Conservation (phyloP, 2,113 vertebrate species). For the Clarias batrachus region DNA sequence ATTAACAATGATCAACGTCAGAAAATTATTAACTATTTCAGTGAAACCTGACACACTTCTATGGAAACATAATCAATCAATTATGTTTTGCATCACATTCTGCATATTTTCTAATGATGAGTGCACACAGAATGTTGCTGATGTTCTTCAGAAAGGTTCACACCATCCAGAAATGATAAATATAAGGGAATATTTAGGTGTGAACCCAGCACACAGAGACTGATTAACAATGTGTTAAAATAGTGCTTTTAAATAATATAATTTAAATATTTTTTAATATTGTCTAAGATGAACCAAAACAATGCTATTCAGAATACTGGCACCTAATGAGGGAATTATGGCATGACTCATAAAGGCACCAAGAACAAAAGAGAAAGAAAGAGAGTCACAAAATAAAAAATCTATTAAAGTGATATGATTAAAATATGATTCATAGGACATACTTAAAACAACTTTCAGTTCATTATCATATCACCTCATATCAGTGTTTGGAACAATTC, state of each 20-base stretch:
- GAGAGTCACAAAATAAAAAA: background rate
- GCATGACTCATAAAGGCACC: background rate
- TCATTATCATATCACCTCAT: background rate
- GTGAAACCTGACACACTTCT: background rate
- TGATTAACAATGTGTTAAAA: background rate
- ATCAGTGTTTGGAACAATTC: background rate
- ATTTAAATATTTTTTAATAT: background rate
- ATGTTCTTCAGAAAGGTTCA: background rate
- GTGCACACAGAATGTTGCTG: background rate
- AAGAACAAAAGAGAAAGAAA: background rate
- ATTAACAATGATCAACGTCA: constrained; percentile 39
- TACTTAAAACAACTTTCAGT: background rate
- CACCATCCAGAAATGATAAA: background rate
- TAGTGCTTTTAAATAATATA: background rate
- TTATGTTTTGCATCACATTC: constrained; percentile 1
- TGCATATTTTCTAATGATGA: background rate
- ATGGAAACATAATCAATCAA: background rate
- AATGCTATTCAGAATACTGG: background rate
- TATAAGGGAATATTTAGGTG: background rate
- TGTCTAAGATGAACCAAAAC: background rate
- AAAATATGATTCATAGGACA: background rate
- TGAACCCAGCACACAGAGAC: background rate
- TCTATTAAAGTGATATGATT: no score
- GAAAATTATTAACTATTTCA: constrained; percentile 28
- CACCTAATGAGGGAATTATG: background rate